Evolutionary conservation across 2,797 vertebrate species (phyloP), one percentile per base, ranked within the genome.

Genomic region (Sebastes trivittatus): DNA sequence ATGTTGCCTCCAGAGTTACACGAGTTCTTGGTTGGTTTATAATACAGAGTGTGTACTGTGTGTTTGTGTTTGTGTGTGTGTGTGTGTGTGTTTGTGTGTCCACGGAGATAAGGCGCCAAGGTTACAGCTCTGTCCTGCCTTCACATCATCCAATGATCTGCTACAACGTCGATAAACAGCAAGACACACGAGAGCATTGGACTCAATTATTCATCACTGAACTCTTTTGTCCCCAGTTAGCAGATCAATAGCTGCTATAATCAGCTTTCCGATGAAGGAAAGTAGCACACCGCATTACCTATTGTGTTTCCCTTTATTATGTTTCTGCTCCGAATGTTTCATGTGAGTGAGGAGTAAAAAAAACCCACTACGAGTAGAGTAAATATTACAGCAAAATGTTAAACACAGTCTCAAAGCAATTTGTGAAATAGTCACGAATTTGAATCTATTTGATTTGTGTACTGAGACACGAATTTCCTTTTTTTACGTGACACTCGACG

Each of bases 161-260:
- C 58, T 6, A 4, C 25, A 3, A 32, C 72, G 20, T 91, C 70
- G 49, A 87, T 84, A 72, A 62, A 63, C 76, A 78, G 32, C 42
- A 29, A 23, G 78, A 78, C 75, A 73, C 74, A 11, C 8, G 20
- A 85, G 79, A 80, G 71, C 81, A 11, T 56, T 25, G 2, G 11
- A 77, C 79, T 92, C 85, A 87, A 87, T 91, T 89, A 89, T 91
- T 90, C 72, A 88, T 89, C 79, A 52, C 55, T 78, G 16, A 76
- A 72, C 74, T 89, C 77, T 85, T 84, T 79, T 72, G 83, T 87
- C 38, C 64, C 11, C 75, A 56, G 69, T 69, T 55, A 78, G 70
- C 56, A 0, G 85, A 89, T 90, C 89, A 2, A 89, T 89, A 71
- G 34, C 58, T 58, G 64, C 85, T 65, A 69, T 82, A 72, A 88